Evolutionary conservation across 1,140 invertebrate species (phyloP).

Genomic region (Olivierus martensii): DNA sequence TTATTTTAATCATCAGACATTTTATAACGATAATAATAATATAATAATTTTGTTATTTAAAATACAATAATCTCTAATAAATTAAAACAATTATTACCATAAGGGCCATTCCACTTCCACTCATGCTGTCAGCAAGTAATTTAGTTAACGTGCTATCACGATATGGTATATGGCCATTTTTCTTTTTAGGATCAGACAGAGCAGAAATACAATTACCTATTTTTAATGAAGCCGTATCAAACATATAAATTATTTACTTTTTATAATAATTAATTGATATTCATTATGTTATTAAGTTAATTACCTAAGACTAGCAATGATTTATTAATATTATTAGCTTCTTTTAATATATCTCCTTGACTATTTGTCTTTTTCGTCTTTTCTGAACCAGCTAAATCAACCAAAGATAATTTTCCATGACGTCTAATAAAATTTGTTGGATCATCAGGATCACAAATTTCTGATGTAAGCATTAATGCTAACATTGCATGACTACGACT

Average conservation of each 20-base stretch:
- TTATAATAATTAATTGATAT: no score
- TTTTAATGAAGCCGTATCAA: no score
- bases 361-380: slow-evolving; percentile 88
- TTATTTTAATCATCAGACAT: no score
- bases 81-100: slow-evolving; percentile 50
- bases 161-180: slow-evolving; percentile 72
- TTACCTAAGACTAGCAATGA: slow-evolving; percentile 85
- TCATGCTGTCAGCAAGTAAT: slow-evolving; percentile 80
- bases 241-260: no score
- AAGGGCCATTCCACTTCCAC: slow-evolving; percentile 81
- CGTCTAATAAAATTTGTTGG: slow-evolving; percentile 20
- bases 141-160: slow-evolving; percentile 87
- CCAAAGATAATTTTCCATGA: slow-evolving; percentile 84
- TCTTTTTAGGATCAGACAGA: slow-evolving; percentile 63
- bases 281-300: neutral
- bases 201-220: slow-evolving; percentile 86
- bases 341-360: slow-evolving; percentile 74
- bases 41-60: no score
- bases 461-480: slow-evolving; percentile 66
- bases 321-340: slow-evolving; percentile 93
- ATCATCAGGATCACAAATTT: slow-evolving; percentile 44
- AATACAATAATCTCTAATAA: no score
- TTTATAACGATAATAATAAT: no score
- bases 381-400: slow-evolving; percentile 87
- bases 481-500: slow-evolving; percentile 91